Percentiles rank a stretch among this genome's conserved stretches.
Conservation (phyloP, 2,113 vertebrate genomes). For the Miniopterus natalensis region DNA sequence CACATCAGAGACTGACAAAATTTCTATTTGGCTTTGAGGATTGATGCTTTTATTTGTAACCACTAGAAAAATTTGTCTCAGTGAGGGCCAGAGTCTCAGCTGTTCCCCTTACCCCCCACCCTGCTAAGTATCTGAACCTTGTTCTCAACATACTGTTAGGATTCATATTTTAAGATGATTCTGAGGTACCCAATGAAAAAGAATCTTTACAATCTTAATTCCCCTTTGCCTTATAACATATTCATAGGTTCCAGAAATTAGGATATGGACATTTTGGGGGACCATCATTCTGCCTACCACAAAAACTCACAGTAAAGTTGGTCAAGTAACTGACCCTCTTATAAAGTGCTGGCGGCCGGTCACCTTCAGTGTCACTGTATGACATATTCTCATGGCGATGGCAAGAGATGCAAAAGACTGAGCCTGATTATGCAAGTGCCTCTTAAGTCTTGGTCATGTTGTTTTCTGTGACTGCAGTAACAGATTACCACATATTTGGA, state of each 20-base stretch:
- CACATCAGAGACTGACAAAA: not conserved
- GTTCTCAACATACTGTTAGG: not conserved
- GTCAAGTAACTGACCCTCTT: not conserved
- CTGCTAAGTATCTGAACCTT: not conserved
- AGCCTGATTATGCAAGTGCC: not conserved
- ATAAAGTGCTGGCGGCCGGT: not conserved
- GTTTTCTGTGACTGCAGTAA: not conserved
- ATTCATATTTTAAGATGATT: not conserved
- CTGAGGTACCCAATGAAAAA: not conserved
- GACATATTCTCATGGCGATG: not conserved
- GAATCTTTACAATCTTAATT: not conserved
- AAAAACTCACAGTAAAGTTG: not conserved
- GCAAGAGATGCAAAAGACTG: not conserved
- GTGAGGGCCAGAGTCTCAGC: not conserved
- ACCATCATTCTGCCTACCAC: not conserved
- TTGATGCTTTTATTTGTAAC: not conserved
- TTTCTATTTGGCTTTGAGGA: not conserved
- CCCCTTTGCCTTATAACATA: not conserved
- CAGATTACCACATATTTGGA: not conserved
- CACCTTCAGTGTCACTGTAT: not conserved
- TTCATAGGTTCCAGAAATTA: not conserved
- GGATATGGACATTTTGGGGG: not conserved
- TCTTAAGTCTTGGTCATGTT: not conserved
- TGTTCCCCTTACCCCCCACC: not conserved
- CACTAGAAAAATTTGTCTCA: not conserved